Evolutionary conservation across 2,113 vertebrate species (phyloP).

Genomic region (Alethe castanea): DNA sequence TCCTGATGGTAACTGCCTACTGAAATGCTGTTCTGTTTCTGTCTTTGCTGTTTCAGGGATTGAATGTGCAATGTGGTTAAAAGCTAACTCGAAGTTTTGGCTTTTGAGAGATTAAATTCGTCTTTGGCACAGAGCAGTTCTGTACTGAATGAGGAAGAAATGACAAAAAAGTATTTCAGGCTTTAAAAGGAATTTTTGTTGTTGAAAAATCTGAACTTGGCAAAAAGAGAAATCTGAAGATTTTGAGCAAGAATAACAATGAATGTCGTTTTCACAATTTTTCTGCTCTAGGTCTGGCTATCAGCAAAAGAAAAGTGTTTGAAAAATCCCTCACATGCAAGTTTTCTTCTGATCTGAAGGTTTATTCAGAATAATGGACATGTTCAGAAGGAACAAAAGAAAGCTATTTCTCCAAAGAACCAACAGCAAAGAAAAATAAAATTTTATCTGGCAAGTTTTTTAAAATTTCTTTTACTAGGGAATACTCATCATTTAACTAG

Average conservation of each 20-base stretch:
- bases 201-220: background rate
- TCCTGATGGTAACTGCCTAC: constrained; percentile 61
- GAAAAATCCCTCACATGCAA: background rate
- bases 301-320: background rate
- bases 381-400: background rate
- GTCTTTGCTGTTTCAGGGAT: constrained; percentile 35
- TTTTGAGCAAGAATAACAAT: background rate
- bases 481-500: background rate
- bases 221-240: background rate
- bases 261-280: background rate
- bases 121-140: constrained; percentile 10
- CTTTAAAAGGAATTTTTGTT: background rate
- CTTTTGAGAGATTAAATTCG: constrained; percentile 10
- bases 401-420: background rate
- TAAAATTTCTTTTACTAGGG: background rate
- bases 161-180: background rate
- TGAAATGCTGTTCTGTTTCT: constrained; percentile 63
- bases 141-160: background rate
- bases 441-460: background rate
- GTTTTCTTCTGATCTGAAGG: background rate
- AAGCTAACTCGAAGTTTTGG: constrained; percentile 15
- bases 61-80: constrained; percentile 37
- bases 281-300: background rate
- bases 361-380: background rate
- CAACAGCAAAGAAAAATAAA: background rate